Base-by-base conservation (phyloP, 2,888 invertebrate species). In the Synergus laeviventris region DNA sequence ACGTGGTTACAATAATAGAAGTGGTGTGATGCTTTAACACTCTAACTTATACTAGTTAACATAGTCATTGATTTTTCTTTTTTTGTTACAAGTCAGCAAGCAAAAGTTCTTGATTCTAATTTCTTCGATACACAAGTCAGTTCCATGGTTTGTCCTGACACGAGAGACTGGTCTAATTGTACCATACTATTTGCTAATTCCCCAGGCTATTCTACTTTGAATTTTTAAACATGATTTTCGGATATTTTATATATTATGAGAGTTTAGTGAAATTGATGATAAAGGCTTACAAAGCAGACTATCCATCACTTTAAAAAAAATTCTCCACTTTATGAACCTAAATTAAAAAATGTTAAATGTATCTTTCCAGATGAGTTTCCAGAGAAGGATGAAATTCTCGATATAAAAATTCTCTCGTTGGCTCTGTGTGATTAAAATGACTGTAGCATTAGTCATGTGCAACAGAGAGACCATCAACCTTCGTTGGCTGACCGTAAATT, bases 391-490 rank as follows among this genome's bases (percentile, higher is more conserved):
- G 24, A 59, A 24, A 5, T 14, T 24, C 59, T 59, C 14, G 59
- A 59, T 59, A 14, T 42, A 42, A 42, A 42, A 1, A 59, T 59
- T 70, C n/a, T 31, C n/a, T 9, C 12, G 45, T 45, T 70, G 70
- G 2, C n/a, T 31, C 49, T 45, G 49, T 45, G 70, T 70, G 31
- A 70, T 70, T 49, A 70, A 70, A 70, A 70, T 45, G 36, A 70
- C 11, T 36, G 70, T 49, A 49, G 49, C 31, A 36, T 70, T 70
- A 70, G 70, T 70, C 70, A 70, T 70, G 49, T 70, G 70, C 12
- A 36, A 24, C n/a, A 49, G 24, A 70, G 45, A 70, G 70, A 70
- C 45, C 70, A 70, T 49, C 49, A 70, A 70, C 70, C 70, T 70
- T 70, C 70, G 31, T 70, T 70, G n/a, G 49, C 49, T 70, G 11